These are phyloP conservation scores for Phengaris arion DNA, from an alignment of 2,888 invertebrate species.

Conservation along the genomic window DNA sequence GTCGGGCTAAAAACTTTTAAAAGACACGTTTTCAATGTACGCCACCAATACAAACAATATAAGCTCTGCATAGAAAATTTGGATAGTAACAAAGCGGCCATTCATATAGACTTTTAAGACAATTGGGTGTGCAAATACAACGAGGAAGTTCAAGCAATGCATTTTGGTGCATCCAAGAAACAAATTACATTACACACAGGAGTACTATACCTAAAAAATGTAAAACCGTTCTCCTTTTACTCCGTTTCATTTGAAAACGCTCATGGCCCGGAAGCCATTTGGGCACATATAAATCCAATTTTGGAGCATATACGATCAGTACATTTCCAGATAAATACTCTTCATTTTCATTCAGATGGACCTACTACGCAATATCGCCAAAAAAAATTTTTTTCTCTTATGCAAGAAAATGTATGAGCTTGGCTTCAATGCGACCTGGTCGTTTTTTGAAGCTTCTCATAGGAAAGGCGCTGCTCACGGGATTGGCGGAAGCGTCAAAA, in stretches of 20 bases:
- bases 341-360: conserved; percentile 33
- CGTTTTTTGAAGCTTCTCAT: too few relatives aligned
- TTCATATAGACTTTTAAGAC: conserved; percentile 37
- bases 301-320: too few relatives aligned
- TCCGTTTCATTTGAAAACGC: background rate
- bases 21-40: background rate
- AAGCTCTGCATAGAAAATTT: background rate
- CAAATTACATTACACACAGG: background rate
- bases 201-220: background rate
- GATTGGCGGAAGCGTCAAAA: too few relatives aligned
- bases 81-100: conserved; percentile 26
- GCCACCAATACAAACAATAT: background rate
- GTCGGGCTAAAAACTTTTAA: background rate
- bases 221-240: background rate
- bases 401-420: background rate
- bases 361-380: conserved; percentile 31
- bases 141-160: conserved; percentile 36
- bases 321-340: background rate
- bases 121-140: conserved; percentile 35
- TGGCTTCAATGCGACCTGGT: too few relatives aligned
- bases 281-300: too few relatives aligned
- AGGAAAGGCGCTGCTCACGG: too few relatives aligned
- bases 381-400: conserved; percentile 33
- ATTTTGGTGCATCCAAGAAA: conserved; percentile 35
- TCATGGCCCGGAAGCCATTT: background rate